Evolutionary conservation across 2,888 invertebrate species (phyloP).

Genomic region (Drosophila meridionalis): DNA sequence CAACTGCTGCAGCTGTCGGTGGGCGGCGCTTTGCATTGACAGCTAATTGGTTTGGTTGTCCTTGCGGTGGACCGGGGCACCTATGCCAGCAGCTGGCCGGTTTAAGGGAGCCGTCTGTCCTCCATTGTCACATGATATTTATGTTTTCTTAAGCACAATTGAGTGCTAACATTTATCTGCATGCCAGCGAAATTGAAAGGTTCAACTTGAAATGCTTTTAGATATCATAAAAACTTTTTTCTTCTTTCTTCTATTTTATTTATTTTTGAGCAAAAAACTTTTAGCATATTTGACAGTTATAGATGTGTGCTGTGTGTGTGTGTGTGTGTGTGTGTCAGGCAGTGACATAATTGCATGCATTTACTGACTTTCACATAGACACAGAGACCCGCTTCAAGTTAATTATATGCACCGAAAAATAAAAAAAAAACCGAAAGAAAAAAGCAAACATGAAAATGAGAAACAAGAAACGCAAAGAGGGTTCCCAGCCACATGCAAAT

Average conservation of each 20-base stretch:
- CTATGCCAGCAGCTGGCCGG: neutral
- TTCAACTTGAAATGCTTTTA: conserved; percentile 33
- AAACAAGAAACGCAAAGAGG: conserved; percentile 40
- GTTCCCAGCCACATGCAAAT: conserved; percentile 64
- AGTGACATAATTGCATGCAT: conserved; percentile 61
- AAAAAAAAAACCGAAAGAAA: conserved; percentile 9
- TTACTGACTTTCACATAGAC: conserved; percentile 48
- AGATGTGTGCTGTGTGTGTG: conserved; percentile 4
- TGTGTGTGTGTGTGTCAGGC: conserved; percentile 12
- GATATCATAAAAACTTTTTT: conserved; percentile 28
- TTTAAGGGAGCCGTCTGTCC: neutral
- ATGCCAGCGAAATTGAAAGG: conserved; percentile 39
- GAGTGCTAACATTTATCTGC: conserved; percentile 20
- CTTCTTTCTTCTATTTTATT: neutral
- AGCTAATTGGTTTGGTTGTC: conserved; percentile 12
- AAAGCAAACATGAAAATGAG: conserved; percentile 35
- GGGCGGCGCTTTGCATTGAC: neutral
- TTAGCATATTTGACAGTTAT: conserved; percentile 22
- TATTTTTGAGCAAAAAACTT: conserved; percentile 8
- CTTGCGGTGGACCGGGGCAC: neutral
- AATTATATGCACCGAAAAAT: conserved; percentile 69
- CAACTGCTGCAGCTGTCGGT: neutral
- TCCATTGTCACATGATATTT: conserved; percentile 19
- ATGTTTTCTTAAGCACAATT: conserved; percentile 31
- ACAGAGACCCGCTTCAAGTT: conserved; percentile 71